Evolutionary conservation across 2,888 invertebrate species (phyloP).

Genomic region (Diarsia dahlii): DNA sequence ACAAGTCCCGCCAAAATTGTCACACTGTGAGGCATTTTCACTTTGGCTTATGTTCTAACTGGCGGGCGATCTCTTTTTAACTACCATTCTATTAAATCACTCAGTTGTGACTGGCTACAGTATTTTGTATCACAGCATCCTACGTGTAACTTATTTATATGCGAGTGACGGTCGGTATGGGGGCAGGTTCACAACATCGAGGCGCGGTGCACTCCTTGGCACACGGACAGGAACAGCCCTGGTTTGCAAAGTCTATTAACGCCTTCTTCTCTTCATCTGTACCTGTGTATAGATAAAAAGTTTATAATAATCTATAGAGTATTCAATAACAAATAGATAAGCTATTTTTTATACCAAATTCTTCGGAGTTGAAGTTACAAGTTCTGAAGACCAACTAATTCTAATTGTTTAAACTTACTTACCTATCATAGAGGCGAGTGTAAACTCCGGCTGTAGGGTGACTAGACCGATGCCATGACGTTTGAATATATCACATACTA

Average conservation of each 20-base stretch:
- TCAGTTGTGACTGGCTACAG: background rate
- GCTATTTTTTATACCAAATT: background rate
- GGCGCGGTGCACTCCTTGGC: constrained; percentile 88
- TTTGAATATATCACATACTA: constrained; percentile 94
- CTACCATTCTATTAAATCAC: constrained; percentile 14
- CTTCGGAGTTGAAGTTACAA: background rate
- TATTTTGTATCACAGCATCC: background rate
- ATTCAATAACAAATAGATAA: background rate
- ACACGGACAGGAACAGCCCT: constrained; percentile 83
- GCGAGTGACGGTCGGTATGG: constrained; percentile 79
- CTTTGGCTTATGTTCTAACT: constrained; percentile 31
- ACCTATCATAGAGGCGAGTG: constrained; percentile 77
- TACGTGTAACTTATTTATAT: constrained; percentile 69
- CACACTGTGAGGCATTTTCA: constrained; percentile 4
- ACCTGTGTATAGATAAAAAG: constrained; percentile 70
- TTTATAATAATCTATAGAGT: background rate
- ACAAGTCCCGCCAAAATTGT: background rate
- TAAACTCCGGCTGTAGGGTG: constrained; percentile 97
- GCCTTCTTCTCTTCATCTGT: constrained; percentile 84
- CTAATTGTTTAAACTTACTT: too few relatives aligned
- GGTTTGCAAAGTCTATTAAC: constrained; percentile 82
- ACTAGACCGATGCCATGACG: constrained; percentile 96
- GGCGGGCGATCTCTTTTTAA: constrained; percentile 19
- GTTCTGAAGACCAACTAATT: background rate
- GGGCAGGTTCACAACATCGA: constrained; percentile 82